Base-by-base conservation (phyloP, 1,140 invertebrate genomes). In the Pantala flavescens region DNA sequence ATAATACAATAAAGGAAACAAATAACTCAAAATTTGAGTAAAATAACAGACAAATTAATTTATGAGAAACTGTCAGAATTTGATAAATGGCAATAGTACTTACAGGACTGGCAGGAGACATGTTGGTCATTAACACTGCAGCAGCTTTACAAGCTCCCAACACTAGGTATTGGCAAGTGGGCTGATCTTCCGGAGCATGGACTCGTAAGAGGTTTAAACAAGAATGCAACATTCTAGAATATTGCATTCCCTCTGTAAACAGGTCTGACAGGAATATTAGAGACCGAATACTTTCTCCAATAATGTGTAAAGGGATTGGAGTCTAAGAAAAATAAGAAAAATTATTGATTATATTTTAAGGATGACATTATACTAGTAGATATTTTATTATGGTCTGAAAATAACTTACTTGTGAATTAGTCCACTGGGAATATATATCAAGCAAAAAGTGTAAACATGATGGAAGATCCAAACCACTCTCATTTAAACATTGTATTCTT, bases 391-490 rank as follows among this genome's bases (percentile, higher is more conserved):
- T 19, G 14, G 12, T 24, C 23, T 70, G 75, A 71, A 77, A 43
- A n/a, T 75, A 43, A 74, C 23, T 43, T 76, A 83, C 83, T 49
- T 82, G 79, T 23, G 86, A 82, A 36, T 87, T 85, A 73, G 91
- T 83, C 89, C 92, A 92, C 49, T 93, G 90, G 0, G 88, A 86
- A 76, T 93, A 94, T 5, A 94, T 86, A 79, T 95, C 93, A 76
- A 95, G 84, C 0, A 95, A 81, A 78, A 95, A 90, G 79, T 93
- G 91, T n/a, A 95, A 80, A 84, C 94, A 96, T 11, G 93, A 95
- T 79, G 91, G 90, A 9, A 95, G 83, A 81, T 96, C 93, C 5
- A 95, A 84, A 0, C 89, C 89, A 73, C 84, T 85, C 12, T 83
- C 81, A 75, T 70, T 77, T 74, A 42, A 71, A 2, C 74, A 72